Evolutionary conservation across 2,797 vertebrate genomes (phyloP).

Genomic region (Rhabdophis nuchalis): DNA sequence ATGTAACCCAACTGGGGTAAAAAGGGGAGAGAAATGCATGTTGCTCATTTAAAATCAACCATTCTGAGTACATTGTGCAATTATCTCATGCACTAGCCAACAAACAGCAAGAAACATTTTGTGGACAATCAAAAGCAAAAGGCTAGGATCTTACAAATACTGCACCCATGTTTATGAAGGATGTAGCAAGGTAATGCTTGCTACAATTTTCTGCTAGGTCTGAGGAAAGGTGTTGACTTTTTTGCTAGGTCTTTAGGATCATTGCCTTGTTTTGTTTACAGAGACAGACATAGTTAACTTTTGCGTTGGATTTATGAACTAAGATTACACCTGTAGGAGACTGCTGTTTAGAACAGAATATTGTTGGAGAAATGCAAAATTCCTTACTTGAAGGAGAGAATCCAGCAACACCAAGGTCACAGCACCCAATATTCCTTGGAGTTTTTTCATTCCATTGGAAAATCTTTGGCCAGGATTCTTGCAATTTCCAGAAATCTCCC

Average conservation of each 20-base stretch:
- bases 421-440: neutral
- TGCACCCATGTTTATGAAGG: neutral
- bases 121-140: slow-evolving; percentile 20
- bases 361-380: too few relatives aligned
- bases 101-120: neutral
- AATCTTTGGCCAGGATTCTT: neutral
- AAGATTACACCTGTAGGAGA: neutral
- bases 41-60: neutral
- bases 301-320: neutral
- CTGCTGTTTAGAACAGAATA: neutral
- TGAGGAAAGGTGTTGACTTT: neutral
- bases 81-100: neutral
- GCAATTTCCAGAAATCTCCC: neutral
- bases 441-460: neutral
- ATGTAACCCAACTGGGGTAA: neutral
- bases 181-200: neutral
- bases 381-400: neutral
- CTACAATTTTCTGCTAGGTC: neutral
- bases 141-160: slow-evolving; percentile 3
- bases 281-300: neutral
- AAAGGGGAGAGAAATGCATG: neutral
- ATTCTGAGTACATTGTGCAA: neutral
- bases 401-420: neutral
- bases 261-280: neutral
- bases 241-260: neutral